Conservation (phyloP, 2,888 invertebrate species). For the Epinotia nisella region DNA sequence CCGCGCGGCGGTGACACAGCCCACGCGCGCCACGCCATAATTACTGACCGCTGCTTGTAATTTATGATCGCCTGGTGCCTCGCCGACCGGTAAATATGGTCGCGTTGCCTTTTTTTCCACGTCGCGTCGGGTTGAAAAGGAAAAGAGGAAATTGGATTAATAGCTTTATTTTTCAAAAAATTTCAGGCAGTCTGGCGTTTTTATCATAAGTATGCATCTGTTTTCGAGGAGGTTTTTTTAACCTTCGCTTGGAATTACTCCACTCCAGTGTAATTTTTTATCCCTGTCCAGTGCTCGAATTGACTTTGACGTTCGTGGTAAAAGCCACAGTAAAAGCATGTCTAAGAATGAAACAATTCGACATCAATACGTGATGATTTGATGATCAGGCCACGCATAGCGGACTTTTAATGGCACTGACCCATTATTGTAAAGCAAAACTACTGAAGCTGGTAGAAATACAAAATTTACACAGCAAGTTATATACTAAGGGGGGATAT, state of each 20-base stretch:
- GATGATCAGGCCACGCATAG: too few relatives aligned
- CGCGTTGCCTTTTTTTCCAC: conserved; percentile 49
- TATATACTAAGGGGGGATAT: background rate
- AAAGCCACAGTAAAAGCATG: too few relatives aligned
- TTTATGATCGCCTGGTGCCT: conserved; percentile 72
- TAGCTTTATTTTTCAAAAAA: conserved; percentile 36
- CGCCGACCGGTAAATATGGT: conserved; percentile 60
- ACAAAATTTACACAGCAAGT: background rate
- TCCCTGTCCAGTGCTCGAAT: too few relatives aligned
- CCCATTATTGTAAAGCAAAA: background rate
- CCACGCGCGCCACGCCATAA: conserved; percentile 51
- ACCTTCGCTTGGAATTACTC: background rate
- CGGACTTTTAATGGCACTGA: too few relatives aligned
- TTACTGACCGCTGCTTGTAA: conserved; percentile 60
- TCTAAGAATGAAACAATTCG: too few relatives aligned
- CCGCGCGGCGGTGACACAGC: conserved; percentile 42
- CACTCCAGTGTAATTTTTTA: background rate
- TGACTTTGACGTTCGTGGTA: too few relatives aligned
- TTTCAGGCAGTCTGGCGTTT: conserved; percentile 8
- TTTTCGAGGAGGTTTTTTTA: too few relatives aligned
- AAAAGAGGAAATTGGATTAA: conserved; percentile 42
- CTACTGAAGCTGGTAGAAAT: background rate
- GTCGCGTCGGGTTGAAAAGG: conserved; percentile 35
- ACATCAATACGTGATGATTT: too few relatives aligned
- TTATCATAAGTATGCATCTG: conserved; percentile 2